Evolutionary conservation across 2,113 vertebrate species (phyloP).

Genomic region (Grallaria varia): DNA sequence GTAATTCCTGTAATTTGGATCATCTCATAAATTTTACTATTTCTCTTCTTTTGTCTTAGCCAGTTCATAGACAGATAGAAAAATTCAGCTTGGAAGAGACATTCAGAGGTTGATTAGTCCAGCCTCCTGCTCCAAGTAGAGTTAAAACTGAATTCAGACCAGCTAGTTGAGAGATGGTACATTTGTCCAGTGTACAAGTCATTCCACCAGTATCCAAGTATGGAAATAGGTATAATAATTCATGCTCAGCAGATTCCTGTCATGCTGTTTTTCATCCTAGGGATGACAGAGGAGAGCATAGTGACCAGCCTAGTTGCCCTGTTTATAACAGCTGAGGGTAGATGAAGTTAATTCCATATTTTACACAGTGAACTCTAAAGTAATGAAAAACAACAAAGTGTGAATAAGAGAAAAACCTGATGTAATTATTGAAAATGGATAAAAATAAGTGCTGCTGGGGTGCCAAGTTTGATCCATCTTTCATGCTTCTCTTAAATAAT

Average conservation of each 20-base stretch:
- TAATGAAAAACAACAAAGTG: neutral
- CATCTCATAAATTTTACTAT: neutral
- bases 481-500: neutral
- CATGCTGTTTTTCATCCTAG: neutral
- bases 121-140: neutral
- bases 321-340: neutral
- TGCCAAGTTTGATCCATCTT: neutral
- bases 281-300: neutral
- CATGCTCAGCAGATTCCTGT: neutral
- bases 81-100: neutral
- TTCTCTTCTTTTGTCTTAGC: neutral
- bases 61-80: neutral
- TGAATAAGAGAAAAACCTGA: neutral
- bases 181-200: neutral
- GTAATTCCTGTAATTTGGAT: neutral
- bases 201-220: neutral
- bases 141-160: neutral
- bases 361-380: neutral
- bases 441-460: neutral
- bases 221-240: neutral
- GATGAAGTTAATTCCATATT: neutral
- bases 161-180: neutral
- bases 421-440: neutral
- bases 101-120: neutral
- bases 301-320: neutral